Evolutionary conservation across 2,113 vertebrate genomes (phyloP).

Genomic region (Helogale parvula): DNA sequence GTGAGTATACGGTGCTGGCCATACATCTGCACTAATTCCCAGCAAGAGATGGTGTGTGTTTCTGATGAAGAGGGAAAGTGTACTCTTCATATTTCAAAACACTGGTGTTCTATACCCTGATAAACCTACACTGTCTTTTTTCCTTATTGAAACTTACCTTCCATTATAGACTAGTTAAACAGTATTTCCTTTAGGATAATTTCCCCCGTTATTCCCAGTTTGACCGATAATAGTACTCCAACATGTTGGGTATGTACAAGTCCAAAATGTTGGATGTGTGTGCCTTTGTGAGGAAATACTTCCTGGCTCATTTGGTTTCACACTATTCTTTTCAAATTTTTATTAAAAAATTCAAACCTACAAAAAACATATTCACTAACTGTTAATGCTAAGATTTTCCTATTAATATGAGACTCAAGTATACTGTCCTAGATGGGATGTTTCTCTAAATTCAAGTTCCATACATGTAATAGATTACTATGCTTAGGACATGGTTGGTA

Average conservation of each 20-base stretch:
- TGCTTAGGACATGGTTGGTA: neutral
- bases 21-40: neutral
- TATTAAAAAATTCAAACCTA: neutral
- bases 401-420: neutral
- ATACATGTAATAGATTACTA: neutral
- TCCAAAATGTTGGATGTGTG: neutral
- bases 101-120: neutral
- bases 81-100: neutral
- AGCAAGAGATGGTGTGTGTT: neutral
- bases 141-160: neutral
- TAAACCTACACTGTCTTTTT: neutral
- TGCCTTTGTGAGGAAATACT: neutral
- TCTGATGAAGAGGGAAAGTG: neutral
- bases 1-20: neutral
- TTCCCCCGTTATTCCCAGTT: neutral
- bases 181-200: neutral
- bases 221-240: neutral
- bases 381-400: neutral
- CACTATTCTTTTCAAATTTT: neutral
- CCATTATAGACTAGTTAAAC: neutral
- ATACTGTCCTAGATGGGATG: neutral
- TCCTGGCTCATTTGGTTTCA: neutral
- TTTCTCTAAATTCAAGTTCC: neutral
- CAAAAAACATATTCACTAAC: neutral
- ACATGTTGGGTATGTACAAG: neutral